Percentiles rank a stretch among this genome's conserved stretches.
Conservation (phyloP, 1,140 invertebrate genomes). For the Rhyacophila brunnea region DNA sequence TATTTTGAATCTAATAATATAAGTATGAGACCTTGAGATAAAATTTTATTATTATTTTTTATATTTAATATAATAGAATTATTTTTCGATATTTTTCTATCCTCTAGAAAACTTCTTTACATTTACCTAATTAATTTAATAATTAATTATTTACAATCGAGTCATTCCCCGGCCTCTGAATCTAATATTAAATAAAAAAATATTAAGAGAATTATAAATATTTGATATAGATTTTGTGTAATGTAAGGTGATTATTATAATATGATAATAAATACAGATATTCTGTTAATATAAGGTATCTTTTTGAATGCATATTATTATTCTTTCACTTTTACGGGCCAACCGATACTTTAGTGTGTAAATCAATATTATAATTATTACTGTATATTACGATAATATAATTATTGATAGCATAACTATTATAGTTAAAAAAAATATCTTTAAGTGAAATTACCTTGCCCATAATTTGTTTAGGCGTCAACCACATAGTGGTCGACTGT, state of each 20-base stretch:
- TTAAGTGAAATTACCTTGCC: slow-evolving; percentile 25
- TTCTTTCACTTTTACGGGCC: slow-evolving; percentile 12
- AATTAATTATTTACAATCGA: too few relatives aligned
- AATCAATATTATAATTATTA: slow-evolving; percentile 27
- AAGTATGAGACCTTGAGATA: too few relatives aligned
- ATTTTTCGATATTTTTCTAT: too few relatives aligned
- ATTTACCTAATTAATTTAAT: too few relatives aligned
- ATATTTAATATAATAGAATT: too few relatives aligned
- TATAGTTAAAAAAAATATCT: neutral
- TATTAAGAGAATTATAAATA: neutral
- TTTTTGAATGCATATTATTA: slow-evolving; percentile 8
- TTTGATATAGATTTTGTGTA: neutral
- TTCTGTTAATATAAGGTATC: slow-evolving; percentile 11
- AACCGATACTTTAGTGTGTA: slow-evolving; percentile 7
- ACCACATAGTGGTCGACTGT: slow-evolving; percentile 18
- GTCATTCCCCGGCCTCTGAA: slow-evolving; percentile 26
- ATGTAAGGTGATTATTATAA: slow-evolving; percentile 20
- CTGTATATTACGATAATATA: slow-evolving; percentile 25
- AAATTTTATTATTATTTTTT: too few relatives aligned
- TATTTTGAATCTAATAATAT: too few relatives aligned
- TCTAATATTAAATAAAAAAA: slow-evolving; percentile 7
- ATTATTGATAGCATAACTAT: slow-evolving; percentile 5
- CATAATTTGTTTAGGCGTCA: slow-evolving; percentile 25
- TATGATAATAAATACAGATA: slow-evolving; percentile 14
- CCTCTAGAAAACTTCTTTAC: too few relatives aligned